Conservation (phyloP, 1,140 invertebrate genomes). For the Cotesia glomerata region DNA sequence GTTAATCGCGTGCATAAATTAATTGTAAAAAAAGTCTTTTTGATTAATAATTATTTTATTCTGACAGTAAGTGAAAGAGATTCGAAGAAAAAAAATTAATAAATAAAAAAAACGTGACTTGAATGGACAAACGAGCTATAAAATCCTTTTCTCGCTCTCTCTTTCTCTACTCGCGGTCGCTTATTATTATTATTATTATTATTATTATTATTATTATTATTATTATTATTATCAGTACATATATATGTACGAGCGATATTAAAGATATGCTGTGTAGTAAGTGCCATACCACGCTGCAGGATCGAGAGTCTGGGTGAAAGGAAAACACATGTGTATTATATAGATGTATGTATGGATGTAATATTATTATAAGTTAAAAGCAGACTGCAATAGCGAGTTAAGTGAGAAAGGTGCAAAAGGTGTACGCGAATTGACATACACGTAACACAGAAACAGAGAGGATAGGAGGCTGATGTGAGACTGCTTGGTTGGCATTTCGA, state of each 20-base stretch:
- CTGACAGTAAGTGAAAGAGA: no score
- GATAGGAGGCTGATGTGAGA: background rate
- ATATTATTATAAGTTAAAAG: slow-evolving; percentile 8
- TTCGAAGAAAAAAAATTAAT: no score
- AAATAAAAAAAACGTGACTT: no score
- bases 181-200: background rate
- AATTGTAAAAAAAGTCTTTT: no score
- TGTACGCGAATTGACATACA: background rate
- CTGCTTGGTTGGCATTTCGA: no score
- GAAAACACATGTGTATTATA: slow-evolving; percentile 47
- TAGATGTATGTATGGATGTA: slow-evolving; percentile 4
- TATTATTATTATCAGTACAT: no score
- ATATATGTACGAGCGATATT: slow-evolving; percentile 49
- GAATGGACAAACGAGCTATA: background rate
- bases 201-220: no score
- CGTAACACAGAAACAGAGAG: no score
- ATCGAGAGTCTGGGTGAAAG: slow-evolving; percentile 56
- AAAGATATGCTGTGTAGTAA: slow-evolving; percentile 48
- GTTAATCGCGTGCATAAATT: no score
- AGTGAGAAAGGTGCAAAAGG: background rate
- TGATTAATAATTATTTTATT: no score
- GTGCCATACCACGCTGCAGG: slow-evolving; percentile 37
- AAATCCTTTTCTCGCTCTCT: background rate
- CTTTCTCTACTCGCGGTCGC: background rate
- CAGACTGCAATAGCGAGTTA: background rate